Evolutionary conservation across 1,140 invertebrate genomes (phyloP), one percentile per base, ranked within the genome.

Genomic region (Stegodyphus mimosarum): DNA sequence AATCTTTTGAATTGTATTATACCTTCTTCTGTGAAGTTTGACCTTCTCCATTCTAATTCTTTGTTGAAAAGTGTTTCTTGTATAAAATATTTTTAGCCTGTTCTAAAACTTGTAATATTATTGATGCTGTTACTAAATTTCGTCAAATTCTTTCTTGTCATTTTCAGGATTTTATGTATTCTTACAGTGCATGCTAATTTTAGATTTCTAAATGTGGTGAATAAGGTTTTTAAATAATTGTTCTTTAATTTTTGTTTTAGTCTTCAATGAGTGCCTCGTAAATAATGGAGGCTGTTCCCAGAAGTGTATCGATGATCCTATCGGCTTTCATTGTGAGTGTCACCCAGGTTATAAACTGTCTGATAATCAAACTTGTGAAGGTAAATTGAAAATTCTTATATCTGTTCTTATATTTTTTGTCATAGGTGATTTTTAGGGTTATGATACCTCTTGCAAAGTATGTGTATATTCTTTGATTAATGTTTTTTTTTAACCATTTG

Each of bases 241-340:
- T 33, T 33, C 33, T 33, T n/a, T 33, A 33, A 33, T 33, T 33
- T 33, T 33, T 83, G 6, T 53, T 55, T 63, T 79, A 87, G 93
- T 93, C 2, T 90, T 93, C 10, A 95, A 98, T 89, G 95, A 96
- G 89, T 98, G 96, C 88, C 89, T 91, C 5, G 90, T 91, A 18
- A 93, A 95, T 87, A 98, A 97, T 89, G 96, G 96, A 5, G 95
- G 94, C n/a, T 98, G 96, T 90, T 93, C 94, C 15, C 96, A 98
- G 89, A 92, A 91, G 70, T 97, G 96, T 89, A 91, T 95, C 1
- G 95, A 97, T 89, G 93, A 94, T 10, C 93, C 93, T 1, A 94
- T 94, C 67, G 94, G 95, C 2, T 95, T 93, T 89, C 93, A 94
- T 89, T 97, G 96, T 88, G 93, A 94, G 51, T 97, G 96, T 89